Conservation (phyloP, 2,888 invertebrate genomes). For the Nemoura dubitans region DNA sequence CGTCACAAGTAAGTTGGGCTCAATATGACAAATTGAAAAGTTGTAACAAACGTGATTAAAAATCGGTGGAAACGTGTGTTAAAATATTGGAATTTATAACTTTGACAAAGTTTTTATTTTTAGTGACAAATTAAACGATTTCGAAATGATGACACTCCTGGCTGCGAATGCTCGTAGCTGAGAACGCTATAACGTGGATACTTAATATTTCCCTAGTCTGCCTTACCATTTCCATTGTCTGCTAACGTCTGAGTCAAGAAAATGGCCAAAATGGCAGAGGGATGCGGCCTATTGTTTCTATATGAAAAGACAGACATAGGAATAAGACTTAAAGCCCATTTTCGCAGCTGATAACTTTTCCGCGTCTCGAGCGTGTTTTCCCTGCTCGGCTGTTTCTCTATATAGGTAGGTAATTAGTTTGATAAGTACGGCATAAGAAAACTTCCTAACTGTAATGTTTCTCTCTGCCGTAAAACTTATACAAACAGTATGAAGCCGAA, state of each 20-base stretch:
- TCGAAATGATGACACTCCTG: background rate
- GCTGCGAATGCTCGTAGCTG: background rate
- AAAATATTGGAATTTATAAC: background rate
- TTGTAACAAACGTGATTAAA: background rate
- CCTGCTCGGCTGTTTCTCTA: background rate
- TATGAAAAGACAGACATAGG: constrained; percentile 38
- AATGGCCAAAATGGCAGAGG: background rate
- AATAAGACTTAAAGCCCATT: constrained; percentile 26
- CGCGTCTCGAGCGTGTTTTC: constrained; percentile 16
- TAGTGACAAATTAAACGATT: no score
- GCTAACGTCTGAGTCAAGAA: background rate
- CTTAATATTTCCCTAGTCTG: background rate
- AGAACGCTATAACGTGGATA: background rate
- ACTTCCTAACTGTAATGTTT: constrained; percentile 30
- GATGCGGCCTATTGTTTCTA: constrained; percentile 32
- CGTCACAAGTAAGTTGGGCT: no score
- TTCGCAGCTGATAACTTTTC: constrained; percentile 37
- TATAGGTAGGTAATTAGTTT: constrained; percentile 41
- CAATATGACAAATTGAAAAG: no score
- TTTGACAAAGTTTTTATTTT: background rate
- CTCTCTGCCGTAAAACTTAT: background rate
- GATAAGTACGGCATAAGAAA: constrained; percentile 36
- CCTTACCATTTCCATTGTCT: background rate
- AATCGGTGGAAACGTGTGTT: background rate
- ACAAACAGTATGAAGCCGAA: background rate